A percentile compares a stretch with the other conserved stretches of the same genome.
These are phyloP conservation scores for Zoanthus sansibaricus DNA, from an alignment of 92 coral and sea anemone genomes.

Conservation along the genomic window DNA sequence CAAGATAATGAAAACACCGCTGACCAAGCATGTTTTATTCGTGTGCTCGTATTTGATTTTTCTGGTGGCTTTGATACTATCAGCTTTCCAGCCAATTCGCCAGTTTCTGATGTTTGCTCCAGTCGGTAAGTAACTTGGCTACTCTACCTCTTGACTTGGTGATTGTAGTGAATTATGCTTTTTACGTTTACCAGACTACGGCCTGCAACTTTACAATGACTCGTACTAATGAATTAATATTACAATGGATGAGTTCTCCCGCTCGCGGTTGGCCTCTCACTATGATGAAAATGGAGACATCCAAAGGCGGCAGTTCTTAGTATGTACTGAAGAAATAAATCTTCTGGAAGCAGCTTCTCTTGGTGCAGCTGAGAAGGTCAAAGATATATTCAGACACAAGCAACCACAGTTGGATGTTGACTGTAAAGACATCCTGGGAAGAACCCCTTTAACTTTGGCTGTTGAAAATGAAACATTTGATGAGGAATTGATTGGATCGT, in stretches of 20 bases:
- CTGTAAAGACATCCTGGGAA: conserved; percentile 36
- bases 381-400: background rate
- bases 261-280: too few relatives aligned
- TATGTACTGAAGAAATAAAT: background rate
- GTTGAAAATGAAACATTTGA: background rate
- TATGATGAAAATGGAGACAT: too few relatives aligned
- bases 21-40: too few relatives aligned
- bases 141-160: background rate
- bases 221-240: too few relatives aligned
- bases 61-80: too few relatives aligned
- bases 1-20: too few relatives aligned
- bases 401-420: background rate
- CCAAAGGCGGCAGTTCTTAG: too few relatives aligned
- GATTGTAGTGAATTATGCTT: too few relatives aligned
- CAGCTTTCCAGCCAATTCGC: background rate
- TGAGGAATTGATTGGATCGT: conserved; percentile 1
- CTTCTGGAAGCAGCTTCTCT: conserved; percentile 13
- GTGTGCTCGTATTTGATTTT: too few relatives aligned
- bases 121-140: conserved; percentile 29
- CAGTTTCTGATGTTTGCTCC: conserved; percentile 27
- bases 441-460: conserved; percentile 48
- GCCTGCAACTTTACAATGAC: too few relatives aligned
- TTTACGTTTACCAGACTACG: too few relatives aligned
- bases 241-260: too few relatives aligned
- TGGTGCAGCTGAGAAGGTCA: background rate